Evolutionary conservation across 2,113 vertebrate species (phyloP), one percentile per base, ranked within the genome.

Genomic region (Crotalus horridus): DNA sequence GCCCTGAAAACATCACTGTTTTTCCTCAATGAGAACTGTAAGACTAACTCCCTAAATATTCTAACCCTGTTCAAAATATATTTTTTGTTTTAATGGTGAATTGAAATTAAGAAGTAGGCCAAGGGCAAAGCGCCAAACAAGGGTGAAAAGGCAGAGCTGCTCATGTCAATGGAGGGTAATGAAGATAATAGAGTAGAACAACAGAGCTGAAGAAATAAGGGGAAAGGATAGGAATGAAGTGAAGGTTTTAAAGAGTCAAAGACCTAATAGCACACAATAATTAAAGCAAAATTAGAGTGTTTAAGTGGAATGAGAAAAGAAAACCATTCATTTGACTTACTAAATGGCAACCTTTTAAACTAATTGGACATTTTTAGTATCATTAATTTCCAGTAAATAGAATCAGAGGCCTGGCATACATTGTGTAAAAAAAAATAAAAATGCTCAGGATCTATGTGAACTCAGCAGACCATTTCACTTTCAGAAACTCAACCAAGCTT

Each of bases 361-460:
- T 91, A 93, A 93, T 89, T 93, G 61, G 86, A 93, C 87, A 91
- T 58, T 93, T 93, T 93, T 89, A 91, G 87, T 89, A 88, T 93
- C 90, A 91, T 61, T 91, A 89, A 56, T 87, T 92, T 91, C 88
- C 93, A 91, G 87, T 92, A 92, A 93, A 93, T 56, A 92, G 93
- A 91, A 56, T 89, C 88, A 89, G 48, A 43, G 46, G 39, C 23
- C 64, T 86, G 58, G 69, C 81, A 89, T 91, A 86, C 48, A 48
- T 39, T 85, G 15, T 87, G 69, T 87, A 89, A 48, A 74, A 74
- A 3, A 51, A 51, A 48, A 39, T 2, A 48, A 33, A 2, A 81
- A 39, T 5, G 1, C 21, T 64, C 48, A 86, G 74, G 33, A 56
- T 61, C 33, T 89, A 11, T 20, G 64, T 61, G 6, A 89, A 88